Evolutionary conservation across 1,140 invertebrate genomes (phyloP), one percentile per base, ranked within the genome.

Genomic region (Lasioglossum albipes): DNA sequence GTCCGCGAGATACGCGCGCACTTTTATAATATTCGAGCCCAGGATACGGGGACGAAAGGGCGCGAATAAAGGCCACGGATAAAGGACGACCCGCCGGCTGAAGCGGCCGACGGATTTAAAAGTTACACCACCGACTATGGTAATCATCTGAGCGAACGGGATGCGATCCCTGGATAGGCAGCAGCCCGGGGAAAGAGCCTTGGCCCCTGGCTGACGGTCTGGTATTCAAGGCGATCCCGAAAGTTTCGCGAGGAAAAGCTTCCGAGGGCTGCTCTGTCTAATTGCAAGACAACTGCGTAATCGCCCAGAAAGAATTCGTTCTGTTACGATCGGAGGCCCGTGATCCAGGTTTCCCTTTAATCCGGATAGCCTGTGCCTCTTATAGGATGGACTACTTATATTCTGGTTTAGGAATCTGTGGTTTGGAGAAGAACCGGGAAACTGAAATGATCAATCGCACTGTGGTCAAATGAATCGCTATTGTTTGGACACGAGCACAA

Each of bases 11-110:
- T 72, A 57, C 22, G 49, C 36, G 54, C 62, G 54, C 62, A 66
- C 59, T 73, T 85, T 85, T 76, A 75, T 86, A 76, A 83, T 83
- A 83, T 85, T 83, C 57, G n/a, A 42, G 66, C 36, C 31, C 45
- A 36, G 18, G 69, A 65, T 57, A 49, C 10, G 20, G 54, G 67
- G 27, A 54, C 27, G 69, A 68, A 68, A 68, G 66, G 66, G 66
- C 62, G 73, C 73, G 73, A 57, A 79, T 79, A 73, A 79, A 73
- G 69, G 67, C 67, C 49, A n/a, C 67, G 75, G 75, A 78, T 78
- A 71, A 71, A 78, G 68, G 42, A 69, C 66, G 67, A 70, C 36
- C 42, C 22, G n/a, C 36, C 0, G 31, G 31, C 5, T n/a, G 66
- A 9, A 18, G 20, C 36, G 62, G 20, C 36, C 3, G 45, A 27